Evolutionary conservation across 1,140 invertebrate species (phyloP), one percentile per base, ranked within the genome.

Genomic region (Antheraea pernyi): DNA sequence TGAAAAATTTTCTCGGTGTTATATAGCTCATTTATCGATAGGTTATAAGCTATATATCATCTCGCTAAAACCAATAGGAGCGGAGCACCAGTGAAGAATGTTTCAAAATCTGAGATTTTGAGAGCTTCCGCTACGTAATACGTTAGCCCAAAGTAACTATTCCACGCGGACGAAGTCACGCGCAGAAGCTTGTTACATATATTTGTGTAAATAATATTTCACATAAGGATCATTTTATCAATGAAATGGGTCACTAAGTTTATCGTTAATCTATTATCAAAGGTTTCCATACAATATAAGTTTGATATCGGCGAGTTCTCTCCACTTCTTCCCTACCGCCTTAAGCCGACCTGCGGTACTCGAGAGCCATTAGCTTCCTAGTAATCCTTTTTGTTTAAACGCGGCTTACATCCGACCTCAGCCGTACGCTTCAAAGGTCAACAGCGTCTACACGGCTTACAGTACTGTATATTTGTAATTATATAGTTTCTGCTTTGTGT

Each of bases 301-400:
- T 53, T 53, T 53, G 11, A 53, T 53, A 53, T 53, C 46, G 46
- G 6, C 46, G 16, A 53, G 46, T 53, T 53, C 11, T 11, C 46
- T 53, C 46, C 46, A n/a, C 36, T 22, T 61, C 60, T 13, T 36
- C 60, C 36, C 36, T 19, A 18, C 19, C 19, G 60, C 10, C 36
- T 36, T 61, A 61, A 61, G 60, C 19, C 60, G 36, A 36, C 36
- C 60, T 61, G 19, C 60, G 60, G 46, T 16, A 16, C 46, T 53
- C 46, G 36, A 61, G 60, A 13, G 60, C 60, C 60, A 61, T 61
- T 61, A 61, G 19, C 18, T 7, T 36, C 5, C 18, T 13, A 13
- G 60, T 61, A 61, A 61, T 61, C 60, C 60, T 61, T 61, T 61
- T 61, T 61, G 60, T 61, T 61, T 36, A 61, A 61, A 61, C 60